Percentiles rank a stretch among this genome's conserved stretches.
These are phyloP conservation scores for Mylabris phalerata DNA, from an alignment of 1,140 invertebrate species.

Conservation along the genomic window DNA sequence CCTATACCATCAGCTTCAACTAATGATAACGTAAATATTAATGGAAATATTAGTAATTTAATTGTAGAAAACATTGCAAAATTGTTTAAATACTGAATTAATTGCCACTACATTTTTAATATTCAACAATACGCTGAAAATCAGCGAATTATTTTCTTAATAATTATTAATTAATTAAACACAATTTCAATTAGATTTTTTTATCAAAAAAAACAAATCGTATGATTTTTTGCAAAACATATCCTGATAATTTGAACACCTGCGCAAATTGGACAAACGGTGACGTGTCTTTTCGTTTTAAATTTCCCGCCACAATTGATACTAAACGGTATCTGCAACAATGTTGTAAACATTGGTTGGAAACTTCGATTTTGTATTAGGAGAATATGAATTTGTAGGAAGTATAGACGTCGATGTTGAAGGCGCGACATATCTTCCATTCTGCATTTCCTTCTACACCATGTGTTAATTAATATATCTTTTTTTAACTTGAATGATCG, in stretches of 20 bases:
- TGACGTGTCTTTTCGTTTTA: too few relatives aligned
- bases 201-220: too few relatives aligned
- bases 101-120: neutral
- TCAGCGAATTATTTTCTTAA: too few relatives aligned
- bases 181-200: neutral
- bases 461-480: neutral
- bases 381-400: too few relatives aligned
- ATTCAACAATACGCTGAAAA: too few relatives aligned
- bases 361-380: too few relatives aligned
- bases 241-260: neutral
- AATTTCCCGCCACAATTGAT: too few relatives aligned
- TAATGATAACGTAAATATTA: neutral
- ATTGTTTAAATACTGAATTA: neutral
- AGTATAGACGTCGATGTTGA: neutral
- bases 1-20: neutral
- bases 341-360: too few relatives aligned
- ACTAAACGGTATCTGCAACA: too few relatives aligned
- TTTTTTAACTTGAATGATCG: neutral
- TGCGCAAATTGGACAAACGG: neutral
- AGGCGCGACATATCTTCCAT: neutral
- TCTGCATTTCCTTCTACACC: neutral
- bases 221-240: neutral
- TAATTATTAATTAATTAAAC: too few relatives aligned
- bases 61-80: neutral
- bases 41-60: neutral